Evolutionary conservation across 2,888 invertebrate species (phyloP).

Genomic region (Antitype chi): DNA sequence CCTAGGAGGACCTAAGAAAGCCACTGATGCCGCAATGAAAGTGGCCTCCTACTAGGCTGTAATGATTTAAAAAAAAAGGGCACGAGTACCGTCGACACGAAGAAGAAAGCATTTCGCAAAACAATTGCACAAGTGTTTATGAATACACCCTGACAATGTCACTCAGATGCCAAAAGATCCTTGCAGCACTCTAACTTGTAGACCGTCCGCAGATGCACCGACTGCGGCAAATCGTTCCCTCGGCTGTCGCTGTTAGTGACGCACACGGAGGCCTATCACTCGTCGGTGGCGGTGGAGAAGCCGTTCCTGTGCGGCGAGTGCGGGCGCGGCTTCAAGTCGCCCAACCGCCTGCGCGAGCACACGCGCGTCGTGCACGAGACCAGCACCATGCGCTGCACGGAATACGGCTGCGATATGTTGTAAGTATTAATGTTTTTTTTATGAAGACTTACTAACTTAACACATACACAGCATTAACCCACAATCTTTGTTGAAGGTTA

Average conservation of each 20-base stretch:
- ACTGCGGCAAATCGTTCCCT: conserved; percentile 89
- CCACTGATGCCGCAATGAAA: too few species aligned
- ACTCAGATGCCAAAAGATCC: background rate
- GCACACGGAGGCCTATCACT: conserved; percentile 88
- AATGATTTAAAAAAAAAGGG: too few species aligned
- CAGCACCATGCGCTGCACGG: conserved; percentile 83
- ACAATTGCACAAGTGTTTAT: background rate
- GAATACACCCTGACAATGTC: background rate
- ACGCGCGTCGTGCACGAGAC: conserved; percentile 82
- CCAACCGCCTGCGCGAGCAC: conserved; percentile 86
- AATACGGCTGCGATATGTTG: conserved; percentile 75
- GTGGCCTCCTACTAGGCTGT: too few species aligned
- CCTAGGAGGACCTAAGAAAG: too few species aligned
- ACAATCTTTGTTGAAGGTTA: too few species aligned
- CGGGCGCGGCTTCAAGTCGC: conserved; percentile 81
- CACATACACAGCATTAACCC: too few species aligned
- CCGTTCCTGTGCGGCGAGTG: conserved; percentile 79
- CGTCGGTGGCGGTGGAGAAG: conserved; percentile 68
- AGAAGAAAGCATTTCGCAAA: too few species aligned
- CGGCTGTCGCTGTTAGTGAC: conserved; percentile 89
- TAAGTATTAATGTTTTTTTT: conserved; percentile 65
- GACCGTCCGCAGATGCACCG: conserved; percentile 82
- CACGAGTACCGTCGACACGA: too few species aligned
- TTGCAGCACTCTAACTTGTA: background rate
- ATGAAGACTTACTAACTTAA: too few species aligned